phyloP scores from a whole-genome alignment of 2,113 vertebrate species.

The Pyrgilauda ruficollis region DNA sequence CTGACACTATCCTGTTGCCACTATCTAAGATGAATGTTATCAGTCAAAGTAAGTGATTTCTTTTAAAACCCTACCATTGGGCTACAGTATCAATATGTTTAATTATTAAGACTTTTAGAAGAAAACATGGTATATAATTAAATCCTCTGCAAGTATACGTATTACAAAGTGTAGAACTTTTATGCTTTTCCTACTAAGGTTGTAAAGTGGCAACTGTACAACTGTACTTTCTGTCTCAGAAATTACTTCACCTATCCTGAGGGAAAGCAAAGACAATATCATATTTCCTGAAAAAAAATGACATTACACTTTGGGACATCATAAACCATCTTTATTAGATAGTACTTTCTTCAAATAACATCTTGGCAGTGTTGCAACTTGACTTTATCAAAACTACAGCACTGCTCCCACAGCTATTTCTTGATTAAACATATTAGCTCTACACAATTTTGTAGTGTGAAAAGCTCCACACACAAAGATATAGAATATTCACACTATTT shows the following conservation, averaged over 20 bases:
- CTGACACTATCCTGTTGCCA: not conserved
- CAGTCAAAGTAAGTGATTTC: not conserved
- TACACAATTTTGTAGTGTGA: not conserved
- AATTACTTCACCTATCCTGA: conserved; percentile 8
- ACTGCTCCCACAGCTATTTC: not conserved
- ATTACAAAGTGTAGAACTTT: not conserved
- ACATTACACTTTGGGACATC: not conserved
- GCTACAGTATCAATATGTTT: not conserved
- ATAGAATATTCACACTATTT: not conserved
- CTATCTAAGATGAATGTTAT: not conserved
- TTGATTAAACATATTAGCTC: not conserved
- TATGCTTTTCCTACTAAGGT: not conserved
- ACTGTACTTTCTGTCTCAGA: not conserved
- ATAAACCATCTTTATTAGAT: conserved; percentile 11
- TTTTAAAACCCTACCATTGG: not conserved
- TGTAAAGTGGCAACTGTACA: not conserved
- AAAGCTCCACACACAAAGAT: not conserved
- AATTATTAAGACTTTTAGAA: not conserved
- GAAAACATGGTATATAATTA: not conserved
- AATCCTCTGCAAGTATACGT: not conserved
- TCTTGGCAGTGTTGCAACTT: not conserved
- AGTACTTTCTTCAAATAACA: not conserved
- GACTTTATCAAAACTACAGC: not conserved
- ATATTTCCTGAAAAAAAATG: not conserved
- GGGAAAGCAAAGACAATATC: conserved; percentile 3